Evolutionary conservation across 2,888 invertebrate genomes (phyloP).

Genomic region (Lasioglossum lativentre): DNA sequence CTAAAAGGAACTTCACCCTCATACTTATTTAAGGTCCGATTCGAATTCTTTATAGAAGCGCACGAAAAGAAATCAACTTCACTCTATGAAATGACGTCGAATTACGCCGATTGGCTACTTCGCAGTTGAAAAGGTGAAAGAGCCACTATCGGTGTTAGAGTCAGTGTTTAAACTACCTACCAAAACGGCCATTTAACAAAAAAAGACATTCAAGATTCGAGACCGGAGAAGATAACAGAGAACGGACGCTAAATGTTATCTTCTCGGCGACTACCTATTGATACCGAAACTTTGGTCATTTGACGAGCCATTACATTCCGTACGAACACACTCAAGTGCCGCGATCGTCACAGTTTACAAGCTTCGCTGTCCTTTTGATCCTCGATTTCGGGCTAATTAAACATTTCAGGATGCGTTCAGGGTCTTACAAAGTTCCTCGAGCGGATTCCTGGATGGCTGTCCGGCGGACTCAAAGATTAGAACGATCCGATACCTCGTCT

Average conservation of each 20-base stretch:
- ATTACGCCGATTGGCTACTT: not conserved
- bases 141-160: not conserved
- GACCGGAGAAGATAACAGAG: not conserved
- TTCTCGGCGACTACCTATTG: not conserved
- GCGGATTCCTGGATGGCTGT: slow-evolving; percentile 57
- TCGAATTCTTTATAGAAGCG: too few species aligned
- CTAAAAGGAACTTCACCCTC: too few species aligned
- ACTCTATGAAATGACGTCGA: too few species aligned
- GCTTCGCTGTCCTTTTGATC: not conserved
- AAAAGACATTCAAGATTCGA: not conserved
- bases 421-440: not conserved
- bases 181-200: not conserved
- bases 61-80: too few species aligned
- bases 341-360: not conserved
- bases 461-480: slow-evolving; percentile 74
- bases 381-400: not conserved
- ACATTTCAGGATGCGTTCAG: not conserved
- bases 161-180: not conserved
- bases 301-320: not conserved
- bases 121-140: not conserved
- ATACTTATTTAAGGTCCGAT: too few species aligned
- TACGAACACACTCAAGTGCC: not conserved
- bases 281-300: not conserved
- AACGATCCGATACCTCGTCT: too few species aligned
- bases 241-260: not conserved